Percentiles rank a stretch among this genome's conserved stretches.
Conservation (phyloP, 2,888 invertebrate genomes). For the Hyppa rectilinea region DNA sequence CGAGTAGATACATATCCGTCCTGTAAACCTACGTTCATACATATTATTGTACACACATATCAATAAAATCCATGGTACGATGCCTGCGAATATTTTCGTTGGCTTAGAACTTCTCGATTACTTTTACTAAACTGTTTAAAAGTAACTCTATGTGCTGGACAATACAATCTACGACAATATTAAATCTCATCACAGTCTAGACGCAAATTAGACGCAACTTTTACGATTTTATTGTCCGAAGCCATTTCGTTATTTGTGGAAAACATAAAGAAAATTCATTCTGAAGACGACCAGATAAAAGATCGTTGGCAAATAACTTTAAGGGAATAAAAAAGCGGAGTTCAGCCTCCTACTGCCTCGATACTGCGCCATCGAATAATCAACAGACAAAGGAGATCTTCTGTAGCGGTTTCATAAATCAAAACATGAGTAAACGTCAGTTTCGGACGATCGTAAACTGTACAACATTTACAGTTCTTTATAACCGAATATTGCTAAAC, state of each 20-base stretch:
- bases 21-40: background rate
- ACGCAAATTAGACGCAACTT: conserved; percentile 74
- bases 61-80: background rate
- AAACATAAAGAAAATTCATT: conserved; percentile 77
- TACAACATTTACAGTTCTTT: conserved; percentile 63
- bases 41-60: conserved; percentile 3
- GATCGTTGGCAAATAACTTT: conserved; percentile 61
- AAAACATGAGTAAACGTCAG: conserved; percentile 82
- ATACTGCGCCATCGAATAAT: conserved; percentile 69
- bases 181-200: conserved; percentile 68
- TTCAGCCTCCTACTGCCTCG: conserved; percentile 60
- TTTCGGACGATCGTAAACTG: conserved; percentile 81
- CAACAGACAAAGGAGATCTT: conserved; percentile 75
- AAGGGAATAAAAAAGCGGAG: conserved; percentile 70
- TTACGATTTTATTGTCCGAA: conserved; percentile 73
- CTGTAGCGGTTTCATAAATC: conserved; percentile 78
- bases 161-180: conserved; percentile 49
- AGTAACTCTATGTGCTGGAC: conserved; percentile 12
- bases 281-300: conserved; percentile 71
- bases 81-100: background rate
- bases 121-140: background rate
- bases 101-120: background rate
- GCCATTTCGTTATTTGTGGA: conserved; percentile 67
- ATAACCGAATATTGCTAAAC: conserved; percentile 49
- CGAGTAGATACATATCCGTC: background rate